These are phyloP conservation scores for Poeciliopsis turneri DNA, from an alignment of 2,797 vertebrate species.

Conservation along the genomic window DNA sequence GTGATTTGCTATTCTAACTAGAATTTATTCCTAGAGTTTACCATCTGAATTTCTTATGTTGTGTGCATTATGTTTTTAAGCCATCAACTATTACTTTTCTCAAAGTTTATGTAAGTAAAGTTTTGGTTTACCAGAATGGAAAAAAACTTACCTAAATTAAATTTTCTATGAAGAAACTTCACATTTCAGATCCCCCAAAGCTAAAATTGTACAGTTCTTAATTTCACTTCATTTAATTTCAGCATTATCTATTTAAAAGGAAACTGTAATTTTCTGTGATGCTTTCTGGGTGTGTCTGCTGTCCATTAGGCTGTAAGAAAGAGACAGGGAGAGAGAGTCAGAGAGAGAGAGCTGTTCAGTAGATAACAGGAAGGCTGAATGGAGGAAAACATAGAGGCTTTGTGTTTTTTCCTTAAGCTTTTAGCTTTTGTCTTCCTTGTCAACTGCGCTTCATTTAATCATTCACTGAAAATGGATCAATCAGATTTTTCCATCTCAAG, in stretches of 20 bases:
- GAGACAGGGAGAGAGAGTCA: not conserved
- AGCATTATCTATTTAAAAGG: not conserved
- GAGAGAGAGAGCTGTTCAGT: too few relatives aligned
- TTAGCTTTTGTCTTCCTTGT: not conserved
- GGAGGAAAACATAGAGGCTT: not conserved
- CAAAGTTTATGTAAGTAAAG: not conserved
- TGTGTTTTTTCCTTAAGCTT: not conserved
- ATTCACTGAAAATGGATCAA: too few relatives aligned
- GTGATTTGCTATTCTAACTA: not conserved
- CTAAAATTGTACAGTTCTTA: not conserved
- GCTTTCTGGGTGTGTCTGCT: not conserved
- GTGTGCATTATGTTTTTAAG: not conserved
- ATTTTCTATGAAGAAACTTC: not conserved
- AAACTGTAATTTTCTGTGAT: not conserved
- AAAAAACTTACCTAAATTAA: not conserved
- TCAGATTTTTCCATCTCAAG: too few relatives aligned
- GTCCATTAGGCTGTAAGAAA: not conserved
- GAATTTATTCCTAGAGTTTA: not conserved
- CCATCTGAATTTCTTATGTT: not conserved
- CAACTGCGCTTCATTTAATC: not conserved
- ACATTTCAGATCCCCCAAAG: not conserved
- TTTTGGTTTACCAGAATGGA: not conserved
- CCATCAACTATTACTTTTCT: not conserved
- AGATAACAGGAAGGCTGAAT: not conserved
- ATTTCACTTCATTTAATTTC: not conserved